Evolutionary conservation across 1,140 invertebrate species (phyloP), one percentile per base, ranked within the genome.

Genomic region (Temnothorax longispinosus): DNA sequence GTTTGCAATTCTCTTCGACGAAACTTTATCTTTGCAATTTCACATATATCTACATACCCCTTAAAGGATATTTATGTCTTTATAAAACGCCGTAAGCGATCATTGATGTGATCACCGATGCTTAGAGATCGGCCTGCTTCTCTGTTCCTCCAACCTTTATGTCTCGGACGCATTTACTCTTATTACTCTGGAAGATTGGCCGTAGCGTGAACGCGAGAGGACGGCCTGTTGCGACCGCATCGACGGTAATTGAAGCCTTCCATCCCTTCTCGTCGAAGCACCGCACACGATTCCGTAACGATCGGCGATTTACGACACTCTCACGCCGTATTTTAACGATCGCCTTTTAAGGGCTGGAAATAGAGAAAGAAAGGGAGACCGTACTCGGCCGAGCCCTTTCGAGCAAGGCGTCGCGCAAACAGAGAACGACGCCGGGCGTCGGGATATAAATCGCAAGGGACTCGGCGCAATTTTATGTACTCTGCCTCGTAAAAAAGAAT

Each of bases 191-290:
- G 62, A 47, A 89, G 54, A 85, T 76, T 69, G 84, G 62, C 13
- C 47, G 47, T n/a, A 65, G 54, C 54, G 56, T 52, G 74, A 75
- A n/a, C 41, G 72, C 41, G 72, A 72, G 44, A 60, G 38, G 21
- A 65, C 35, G 47, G 35, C 41, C 11, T 52, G 75, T 86, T 71
- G 60, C 62, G 38, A 64, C 47, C 13, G 50, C 60, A 80, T 32
- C 72, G 69, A 58, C 81, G 85, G 82, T 90, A 90, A 90, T 90
- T 90, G 89, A 80, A 89, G 67, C 88, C 32, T 84, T 87, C 56
- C 72, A 65, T 18, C 41, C 44, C 21, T 44, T 58, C 54, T 44
- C 35, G 18, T 80, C 71, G 72, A 52, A 47, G 62, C 35, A 35
- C 35, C 52, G 41, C 32, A 32, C 88, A 78, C 47, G 64, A 78